phyloP scores from a whole-genome alignment of 53 echinoderm and acorn worm species.

The Temnopleurus reevesii region DNA sequence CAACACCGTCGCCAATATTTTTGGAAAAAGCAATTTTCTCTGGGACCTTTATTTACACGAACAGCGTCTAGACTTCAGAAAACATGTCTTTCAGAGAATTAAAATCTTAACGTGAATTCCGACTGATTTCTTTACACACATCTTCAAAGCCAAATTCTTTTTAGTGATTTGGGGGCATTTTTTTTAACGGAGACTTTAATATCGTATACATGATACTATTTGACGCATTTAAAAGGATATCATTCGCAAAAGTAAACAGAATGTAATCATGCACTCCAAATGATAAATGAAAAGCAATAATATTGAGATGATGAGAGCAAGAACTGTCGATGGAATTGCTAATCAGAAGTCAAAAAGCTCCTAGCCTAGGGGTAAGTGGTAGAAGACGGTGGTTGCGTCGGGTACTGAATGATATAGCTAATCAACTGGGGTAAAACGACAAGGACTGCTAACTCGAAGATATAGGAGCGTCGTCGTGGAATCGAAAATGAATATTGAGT shows the following conservation, averaged over 20 bases:
- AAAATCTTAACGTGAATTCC: no score
- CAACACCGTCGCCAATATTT: no score
- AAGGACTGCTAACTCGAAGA: not conserved
- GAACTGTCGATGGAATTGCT: not conserved
- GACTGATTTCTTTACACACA: no score
- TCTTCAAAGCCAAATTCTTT: no score
- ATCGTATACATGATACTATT: no score
- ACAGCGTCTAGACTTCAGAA: no score
- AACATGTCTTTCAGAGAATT: no score
- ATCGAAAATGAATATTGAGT: slow-evolving; percentile 33
- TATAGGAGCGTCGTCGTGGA: slow-evolving; percentile 19
- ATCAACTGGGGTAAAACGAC: not conserved
- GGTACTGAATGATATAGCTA: slow-evolving; percentile 4
- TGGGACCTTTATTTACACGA: no score
- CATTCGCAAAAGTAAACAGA: not conserved
- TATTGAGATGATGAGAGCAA: not conserved
- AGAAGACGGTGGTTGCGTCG: not conserved
- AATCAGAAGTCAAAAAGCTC: slow-evolving; percentile 19
- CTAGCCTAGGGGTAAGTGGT: slow-evolving; percentile 18
- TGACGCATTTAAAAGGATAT: not conserved
- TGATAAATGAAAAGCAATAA: not conserved
- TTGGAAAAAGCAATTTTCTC: no score
- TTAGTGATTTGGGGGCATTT: no score
- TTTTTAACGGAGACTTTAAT: no score
- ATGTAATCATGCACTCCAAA: not conserved